phyloP scores from a whole-genome alignment of 2,888 invertebrate species.

The Palloptera scutellata region DNA sequence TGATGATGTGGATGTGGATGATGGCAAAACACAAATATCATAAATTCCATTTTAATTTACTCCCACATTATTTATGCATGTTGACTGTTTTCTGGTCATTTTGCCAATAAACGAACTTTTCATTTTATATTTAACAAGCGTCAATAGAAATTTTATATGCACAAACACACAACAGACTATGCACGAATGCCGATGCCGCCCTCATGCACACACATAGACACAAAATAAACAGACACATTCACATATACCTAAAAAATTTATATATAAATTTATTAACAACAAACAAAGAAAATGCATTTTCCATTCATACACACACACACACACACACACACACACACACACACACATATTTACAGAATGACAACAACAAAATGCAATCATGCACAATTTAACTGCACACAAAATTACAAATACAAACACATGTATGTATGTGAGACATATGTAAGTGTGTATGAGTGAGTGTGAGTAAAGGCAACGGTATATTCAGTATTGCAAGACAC shows the following conservation, averaged over 20 bases:
- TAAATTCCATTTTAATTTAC: constrained; percentile 59
- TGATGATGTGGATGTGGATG: too few relatives aligned
- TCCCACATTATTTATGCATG: constrained; percentile 57
- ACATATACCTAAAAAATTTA: too few relatives aligned
- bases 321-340: background rate
- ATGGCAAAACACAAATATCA: constrained; percentile 40
- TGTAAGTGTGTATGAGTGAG: constrained; percentile 3
- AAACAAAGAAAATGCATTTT: background rate
- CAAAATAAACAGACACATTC: background rate
- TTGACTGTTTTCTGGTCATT: constrained; percentile 49
- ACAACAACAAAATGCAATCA: background rate
- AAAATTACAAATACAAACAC: background rate
- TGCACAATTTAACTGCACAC: constrained; percentile 13
- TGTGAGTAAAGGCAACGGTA: background rate
- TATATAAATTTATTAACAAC: too few relatives aligned
- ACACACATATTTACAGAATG: background rate
- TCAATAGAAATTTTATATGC: background rate
- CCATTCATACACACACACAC: background rate
- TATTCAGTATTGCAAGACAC: background rate
- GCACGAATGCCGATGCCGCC: background rate
- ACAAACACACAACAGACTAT: constrained; percentile 1
- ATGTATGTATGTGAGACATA: background rate
- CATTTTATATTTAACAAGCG: too few relatives aligned
- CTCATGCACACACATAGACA: background rate
- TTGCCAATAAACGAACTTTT: constrained; percentile 30